A percentile compares a stretch with the other conserved stretches of the same genome.
Evolutionary conservation across 2,113 vertebrate species (phyloP).

Genomic region (Rhineura floridana): DNA sequence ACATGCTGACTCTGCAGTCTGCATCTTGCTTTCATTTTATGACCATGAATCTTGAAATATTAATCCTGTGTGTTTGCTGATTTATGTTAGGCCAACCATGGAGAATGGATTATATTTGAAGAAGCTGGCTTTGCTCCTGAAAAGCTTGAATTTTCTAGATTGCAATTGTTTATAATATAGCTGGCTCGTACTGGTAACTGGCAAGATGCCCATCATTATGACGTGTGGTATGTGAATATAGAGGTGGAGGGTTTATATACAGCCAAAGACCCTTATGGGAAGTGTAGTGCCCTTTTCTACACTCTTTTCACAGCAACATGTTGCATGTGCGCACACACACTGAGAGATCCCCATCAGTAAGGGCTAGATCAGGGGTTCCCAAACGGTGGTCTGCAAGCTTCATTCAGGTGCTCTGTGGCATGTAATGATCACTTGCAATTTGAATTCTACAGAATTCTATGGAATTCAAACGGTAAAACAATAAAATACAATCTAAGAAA

Average conservation of each 20-base stretch:
- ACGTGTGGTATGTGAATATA: background rate
- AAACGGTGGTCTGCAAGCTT: too few species aligned
- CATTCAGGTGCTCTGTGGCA: too few species aligned
- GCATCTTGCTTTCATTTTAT: background rate
- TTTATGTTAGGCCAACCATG: background rate
- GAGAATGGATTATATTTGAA: fast-evolving
- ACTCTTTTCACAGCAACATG: too few species aligned
- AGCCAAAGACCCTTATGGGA: background rate
- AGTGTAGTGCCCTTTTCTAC: background rate
- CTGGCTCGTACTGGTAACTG: background rate
- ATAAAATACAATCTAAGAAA: too few species aligned
- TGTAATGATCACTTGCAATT: too few species aligned
- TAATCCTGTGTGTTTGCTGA: background rate
- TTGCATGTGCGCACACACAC: too few species aligned
- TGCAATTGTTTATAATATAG: constrained; percentile 6
- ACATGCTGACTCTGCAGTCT: constrained; percentile 13
- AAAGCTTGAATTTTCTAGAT: background rate
- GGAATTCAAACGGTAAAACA: too few species aligned
- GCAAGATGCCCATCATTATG: background rate
- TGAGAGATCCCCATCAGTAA: too few species aligned
- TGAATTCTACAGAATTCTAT: too few species aligned
- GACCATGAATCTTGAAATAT: background rate
- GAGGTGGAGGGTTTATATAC: background rate
- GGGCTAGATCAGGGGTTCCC: too few species aligned
- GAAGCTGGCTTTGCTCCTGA: background rate